These are phyloP conservation scores for Steinernema hermaphroditum DNA, from an alignment of 2,888 invertebrate genomes.

Conservation along the genomic window DNA sequence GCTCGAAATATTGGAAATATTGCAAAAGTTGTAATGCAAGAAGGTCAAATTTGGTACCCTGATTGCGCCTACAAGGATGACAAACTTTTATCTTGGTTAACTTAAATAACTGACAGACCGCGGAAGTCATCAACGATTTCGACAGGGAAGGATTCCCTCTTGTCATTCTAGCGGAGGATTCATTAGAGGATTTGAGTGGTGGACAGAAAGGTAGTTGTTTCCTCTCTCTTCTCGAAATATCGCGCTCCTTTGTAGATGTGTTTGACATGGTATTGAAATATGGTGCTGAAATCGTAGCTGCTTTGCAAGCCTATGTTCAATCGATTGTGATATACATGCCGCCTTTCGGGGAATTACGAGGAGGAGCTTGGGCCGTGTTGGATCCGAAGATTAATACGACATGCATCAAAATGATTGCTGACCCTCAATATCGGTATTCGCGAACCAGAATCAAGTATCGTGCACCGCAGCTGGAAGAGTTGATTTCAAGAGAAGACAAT, in stretches of 20 bases:
- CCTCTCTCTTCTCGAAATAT: constrained; percentile 9
- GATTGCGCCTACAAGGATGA: constrained; percentile 90
- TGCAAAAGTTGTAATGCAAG: constrained; percentile 76
- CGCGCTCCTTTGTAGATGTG: constrained; percentile 76
- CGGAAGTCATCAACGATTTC: constrained; percentile 96
- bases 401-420: constrained; percentile 98
- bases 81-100: background rate
- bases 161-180: constrained; percentile 97
- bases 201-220: constrained; percentile 83
- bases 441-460: constrained; percentile 95
- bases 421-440: constrained; percentile 82
- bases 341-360: constrained; percentile 90
- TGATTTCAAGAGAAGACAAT: constrained; percentile 77
- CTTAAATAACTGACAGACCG: constrained; percentile 75
- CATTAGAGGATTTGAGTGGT: constrained; percentile 98
- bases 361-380: constrained; percentile 97
- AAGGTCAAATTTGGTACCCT: constrained; percentile 89
- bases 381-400: constrained; percentile 92
- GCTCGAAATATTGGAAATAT: constrained; percentile 71
- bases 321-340: constrained; percentile 94
- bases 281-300: constrained; percentile 97
- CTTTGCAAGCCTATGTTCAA: constrained; percentile 82
- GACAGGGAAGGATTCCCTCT: constrained; percentile 88
- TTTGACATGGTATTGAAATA: constrained; percentile 97
- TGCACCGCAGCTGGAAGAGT: constrained; percentile 83